Percentiles rank a stretch among this genome's conserved stretches.
These are phyloP conservation scores for Shinisaurus crocodilurus DNA, from an alignment of 2,113 vertebrate species.

Conservation along the genomic window DNA sequence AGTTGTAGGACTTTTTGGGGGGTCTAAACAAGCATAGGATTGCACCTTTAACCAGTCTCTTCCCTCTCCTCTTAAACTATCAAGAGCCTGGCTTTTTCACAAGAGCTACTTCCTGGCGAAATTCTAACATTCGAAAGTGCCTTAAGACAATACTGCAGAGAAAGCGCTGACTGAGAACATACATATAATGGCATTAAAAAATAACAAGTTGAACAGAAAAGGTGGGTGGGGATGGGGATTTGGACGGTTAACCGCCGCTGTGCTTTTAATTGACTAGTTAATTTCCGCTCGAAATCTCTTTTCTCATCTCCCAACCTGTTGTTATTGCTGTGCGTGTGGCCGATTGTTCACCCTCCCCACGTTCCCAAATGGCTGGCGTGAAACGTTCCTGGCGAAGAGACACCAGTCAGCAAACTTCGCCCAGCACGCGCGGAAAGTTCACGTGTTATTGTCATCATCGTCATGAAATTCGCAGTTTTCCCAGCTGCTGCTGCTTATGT, in stretches of 20 bases:
- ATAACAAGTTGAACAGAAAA: neutral
- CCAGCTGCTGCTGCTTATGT: fast-evolving
- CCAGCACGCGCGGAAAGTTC: neutral
- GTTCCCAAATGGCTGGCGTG: neutral
- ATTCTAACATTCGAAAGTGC: neutral
- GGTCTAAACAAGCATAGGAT: no score
- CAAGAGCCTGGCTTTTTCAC: neutral
- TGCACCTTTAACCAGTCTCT: no score
- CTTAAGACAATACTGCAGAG: neutral
- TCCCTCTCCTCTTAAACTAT: neutral
- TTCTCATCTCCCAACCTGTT: neutral
- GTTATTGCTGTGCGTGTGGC: no score
- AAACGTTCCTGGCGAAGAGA: neutral
- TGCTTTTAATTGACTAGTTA: neutral
- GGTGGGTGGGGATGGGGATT: neutral
- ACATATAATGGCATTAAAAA: neutral
- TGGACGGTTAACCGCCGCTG: neutral
- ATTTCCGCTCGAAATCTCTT: neutral
- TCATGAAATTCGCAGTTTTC: neutral
- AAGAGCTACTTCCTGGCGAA: neutral
- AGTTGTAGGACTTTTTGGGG: no score
- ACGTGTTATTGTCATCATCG: neutral
- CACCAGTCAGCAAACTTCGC: neutral
- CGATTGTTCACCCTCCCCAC: neutral
- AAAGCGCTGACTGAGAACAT: neutral